These are phyloP conservation scores for Notoglanidium macrostoma DNA, from an alignment of 2,797 vertebrate genomes.

Conservation along the genomic window DNA sequence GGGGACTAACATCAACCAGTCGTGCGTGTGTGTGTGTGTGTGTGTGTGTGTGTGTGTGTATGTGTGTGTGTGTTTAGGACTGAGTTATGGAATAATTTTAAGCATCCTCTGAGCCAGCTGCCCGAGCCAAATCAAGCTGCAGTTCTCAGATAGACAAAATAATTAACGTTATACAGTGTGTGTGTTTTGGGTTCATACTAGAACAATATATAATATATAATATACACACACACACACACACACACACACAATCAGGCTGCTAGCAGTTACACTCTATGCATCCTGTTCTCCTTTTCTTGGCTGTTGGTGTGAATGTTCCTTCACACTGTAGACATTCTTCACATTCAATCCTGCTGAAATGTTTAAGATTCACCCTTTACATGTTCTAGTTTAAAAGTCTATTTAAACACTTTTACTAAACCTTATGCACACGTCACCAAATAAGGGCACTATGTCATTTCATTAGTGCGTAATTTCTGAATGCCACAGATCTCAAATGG, in stretches of 20 bases:
- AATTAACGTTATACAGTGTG: background rate
- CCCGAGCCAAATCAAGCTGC: background rate
- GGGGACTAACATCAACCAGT: background rate
- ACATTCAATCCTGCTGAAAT: background rate
- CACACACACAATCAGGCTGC: background rate
- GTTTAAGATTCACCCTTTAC: background rate
- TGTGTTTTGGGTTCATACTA: background rate
- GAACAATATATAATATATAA: background rate
- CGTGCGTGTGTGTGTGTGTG: background rate
- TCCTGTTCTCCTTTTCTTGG: background rate
- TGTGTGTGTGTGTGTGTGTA: background rate
- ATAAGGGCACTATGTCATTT: too few species aligned
- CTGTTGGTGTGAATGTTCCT: background rate
- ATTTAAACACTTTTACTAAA: too few species aligned
- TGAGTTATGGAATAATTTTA: background rate
- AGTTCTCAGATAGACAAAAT: conserved; percentile 1
- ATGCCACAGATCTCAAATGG: background rate
- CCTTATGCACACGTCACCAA: background rate
- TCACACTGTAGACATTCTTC: background rate
- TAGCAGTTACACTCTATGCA: background rate
- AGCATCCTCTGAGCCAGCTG: background rate
- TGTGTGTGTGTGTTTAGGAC: conserved; percentile 2
- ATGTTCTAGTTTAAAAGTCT: background rate
- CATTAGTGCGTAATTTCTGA: background rate
- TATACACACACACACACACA: background rate